Conservation (phyloP, 2,113 vertebrate genomes). For the Microtus oregoni region DNA sequence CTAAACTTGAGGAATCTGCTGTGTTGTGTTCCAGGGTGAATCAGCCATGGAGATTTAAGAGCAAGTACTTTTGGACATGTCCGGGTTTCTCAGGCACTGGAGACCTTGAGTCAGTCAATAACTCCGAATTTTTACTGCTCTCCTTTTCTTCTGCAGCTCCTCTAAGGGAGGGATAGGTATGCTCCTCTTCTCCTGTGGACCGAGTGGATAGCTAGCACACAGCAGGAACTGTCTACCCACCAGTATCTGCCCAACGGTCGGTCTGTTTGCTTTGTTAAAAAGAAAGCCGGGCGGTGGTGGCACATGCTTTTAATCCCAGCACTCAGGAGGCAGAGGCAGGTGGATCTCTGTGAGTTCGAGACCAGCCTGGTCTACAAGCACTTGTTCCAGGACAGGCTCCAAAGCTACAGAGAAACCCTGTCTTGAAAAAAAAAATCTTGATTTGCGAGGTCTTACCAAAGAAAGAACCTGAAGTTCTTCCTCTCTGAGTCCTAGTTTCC, state of each 20-base stretch:
- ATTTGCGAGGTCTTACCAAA: slow-evolving; percentile 18
- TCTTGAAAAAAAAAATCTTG: background rate
- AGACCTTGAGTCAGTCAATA: background rate
- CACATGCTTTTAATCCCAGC: too few species aligned
- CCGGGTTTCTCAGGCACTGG: background rate
- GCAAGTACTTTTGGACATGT: background rate
- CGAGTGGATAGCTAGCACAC: background rate
- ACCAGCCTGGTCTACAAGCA: too few species aligned
- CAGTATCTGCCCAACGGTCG: background rate
- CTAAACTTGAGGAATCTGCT: background rate
- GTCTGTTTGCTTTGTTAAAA: slow-evolving; percentile 13
- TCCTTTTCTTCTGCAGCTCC: background rate
- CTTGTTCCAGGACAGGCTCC: too few species aligned
- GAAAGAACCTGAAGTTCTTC: background rate
- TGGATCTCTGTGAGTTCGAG: too few species aligned
- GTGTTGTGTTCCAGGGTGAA: background rate
- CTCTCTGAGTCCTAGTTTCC: background rate
- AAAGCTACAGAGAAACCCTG: too few species aligned
- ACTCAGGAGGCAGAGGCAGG: too few species aligned
- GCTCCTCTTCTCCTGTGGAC: background rate
- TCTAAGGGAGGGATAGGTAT: background rate
- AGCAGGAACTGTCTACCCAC: background rate
- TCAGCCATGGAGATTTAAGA: background rate
- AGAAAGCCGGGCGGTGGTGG: background rate
- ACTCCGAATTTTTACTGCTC: background rate